Evolutionary conservation across 2,113 vertebrate genomes (phyloP), one percentile per base, ranked within the genome.

Genomic region (Coracopsis vasa): DNA sequence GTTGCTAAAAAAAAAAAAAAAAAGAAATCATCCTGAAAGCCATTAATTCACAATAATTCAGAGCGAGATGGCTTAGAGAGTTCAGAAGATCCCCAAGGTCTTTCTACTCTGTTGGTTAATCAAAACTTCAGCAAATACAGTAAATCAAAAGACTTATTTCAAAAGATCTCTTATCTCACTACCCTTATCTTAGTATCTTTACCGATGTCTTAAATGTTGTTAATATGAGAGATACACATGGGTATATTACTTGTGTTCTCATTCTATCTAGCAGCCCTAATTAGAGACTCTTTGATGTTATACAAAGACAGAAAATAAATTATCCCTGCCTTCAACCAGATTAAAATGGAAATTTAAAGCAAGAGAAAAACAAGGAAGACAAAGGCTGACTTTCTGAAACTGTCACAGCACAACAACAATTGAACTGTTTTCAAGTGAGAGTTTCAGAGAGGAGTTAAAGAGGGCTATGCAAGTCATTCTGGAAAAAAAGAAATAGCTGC

Each of bases 81-180:
- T 85, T 51, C 53, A 81, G 48, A 65, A 54, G 35, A 94, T 64
- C 56, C 56, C 65, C 16, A 61, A 88, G 48, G 69, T 92, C 66
- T 79, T 94, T 90, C 27, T 47, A 8, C 62, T 92, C 82, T 70
- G 39, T 84, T 93, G 39, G 29, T 83, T 94, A 95, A 95, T 95
- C 95, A 96, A 92, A 97, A 97, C 47, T 61, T 74, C 80, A 95
- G 77, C 39, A 67, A 86, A 80, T 67, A 82, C 11, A 67, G 16
- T 92, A 97, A 96, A 96, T 96, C 33, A 96, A 96, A 97, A 95
- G 12, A 81, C 23, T 81, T 79, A 44, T 90, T 96, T 95, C 64
- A 48, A 84, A 27, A 80, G 74, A 70, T 48, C 25, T 80, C 51
- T 80, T 48, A 48, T 39, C 77, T 96, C 27, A 74, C 60, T 82